A percentile compares a stretch with the other conserved stretches of the same genome.
Conservation (phyloP, 2,888 invertebrate species). For the Celastrina argiolus region DNA sequence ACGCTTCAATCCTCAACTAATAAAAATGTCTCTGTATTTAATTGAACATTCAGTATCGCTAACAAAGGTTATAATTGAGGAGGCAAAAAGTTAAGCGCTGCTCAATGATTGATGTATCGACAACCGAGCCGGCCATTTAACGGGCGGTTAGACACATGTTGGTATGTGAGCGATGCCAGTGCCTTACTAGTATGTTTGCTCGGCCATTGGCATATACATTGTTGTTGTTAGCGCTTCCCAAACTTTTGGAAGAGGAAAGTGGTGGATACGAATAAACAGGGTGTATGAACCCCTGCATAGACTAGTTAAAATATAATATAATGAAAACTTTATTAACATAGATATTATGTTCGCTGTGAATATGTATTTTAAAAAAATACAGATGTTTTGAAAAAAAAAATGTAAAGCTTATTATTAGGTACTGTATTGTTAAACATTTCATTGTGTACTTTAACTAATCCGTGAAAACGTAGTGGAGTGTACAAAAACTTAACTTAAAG, state of each 20-base stretch:
- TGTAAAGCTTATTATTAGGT: too few relatives aligned
- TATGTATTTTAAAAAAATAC: too few relatives aligned
- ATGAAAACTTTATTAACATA: too few relatives aligned
- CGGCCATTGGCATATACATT: constrained; percentile 46
- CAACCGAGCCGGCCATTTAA: constrained; percentile 70
- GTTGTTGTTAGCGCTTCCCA: constrained; percentile 45
- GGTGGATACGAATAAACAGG: too few relatives aligned
- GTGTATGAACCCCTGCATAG: too few relatives aligned
- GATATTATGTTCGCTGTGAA: too few relatives aligned
- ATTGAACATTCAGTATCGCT: constrained; percentile 61
- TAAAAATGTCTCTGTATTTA: constrained; percentile 59
- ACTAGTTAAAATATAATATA: too few relatives aligned
- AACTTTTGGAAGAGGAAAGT: constrained; percentile 37
- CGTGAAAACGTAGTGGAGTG: too few relatives aligned
- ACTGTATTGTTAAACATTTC: too few relatives aligned
- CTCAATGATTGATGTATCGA: constrained; percentile 74
- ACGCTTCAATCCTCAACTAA: not conserved
- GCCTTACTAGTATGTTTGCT: constrained; percentile 54
- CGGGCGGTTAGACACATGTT: constrained; percentile 71
- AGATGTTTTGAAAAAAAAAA: too few relatives aligned
- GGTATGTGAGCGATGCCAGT: constrained; percentile 52
- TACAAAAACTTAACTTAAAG: too few relatives aligned
- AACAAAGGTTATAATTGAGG: constrained; percentile 76
- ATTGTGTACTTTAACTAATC: too few relatives aligned
- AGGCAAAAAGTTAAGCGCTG: constrained; percentile 64